Conservation (phyloP, 2,113 vertebrate species). For the Tetraodon nigroviridis region DNA sequence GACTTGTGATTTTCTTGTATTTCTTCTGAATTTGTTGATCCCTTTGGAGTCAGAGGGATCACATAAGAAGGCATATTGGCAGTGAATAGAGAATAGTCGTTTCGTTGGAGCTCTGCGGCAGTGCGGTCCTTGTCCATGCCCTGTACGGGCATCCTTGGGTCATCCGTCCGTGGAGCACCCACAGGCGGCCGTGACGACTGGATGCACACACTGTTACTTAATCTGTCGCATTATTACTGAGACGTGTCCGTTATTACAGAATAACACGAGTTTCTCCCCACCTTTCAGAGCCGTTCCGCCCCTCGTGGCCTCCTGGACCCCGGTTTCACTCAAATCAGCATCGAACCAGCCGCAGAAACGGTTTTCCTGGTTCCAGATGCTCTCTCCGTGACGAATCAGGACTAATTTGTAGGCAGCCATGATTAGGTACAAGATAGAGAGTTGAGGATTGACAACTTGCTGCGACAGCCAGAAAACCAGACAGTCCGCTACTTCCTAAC, state of each 20-base stretch:
- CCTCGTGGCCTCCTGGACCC: conserved; percentile 81
- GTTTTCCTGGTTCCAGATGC: conserved; percentile 93
- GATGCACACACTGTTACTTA: conserved; percentile 28
- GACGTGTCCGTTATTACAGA: background rate
- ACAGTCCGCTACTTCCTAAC: conserved; percentile 6
- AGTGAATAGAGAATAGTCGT: too few species aligned
- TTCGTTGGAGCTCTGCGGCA: too few species aligned
- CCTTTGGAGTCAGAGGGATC: too few species aligned
- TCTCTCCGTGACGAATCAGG: conserved; percentile 90
- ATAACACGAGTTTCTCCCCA: conserved; percentile 2
- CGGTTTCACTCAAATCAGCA: conserved; percentile 87
- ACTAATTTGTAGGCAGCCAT: conserved; percentile 83
- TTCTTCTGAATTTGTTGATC: too few species aligned
- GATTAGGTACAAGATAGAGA: background rate
- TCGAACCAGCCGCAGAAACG: conserved; percentile 96
- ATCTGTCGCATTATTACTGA: background rate
- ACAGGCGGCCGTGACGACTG: background rate
- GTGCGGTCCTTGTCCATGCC: too few species aligned
- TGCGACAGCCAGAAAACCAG: background rate
- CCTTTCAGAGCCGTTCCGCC: conserved; percentile 84
- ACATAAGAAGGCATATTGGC: too few species aligned
- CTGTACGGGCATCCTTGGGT: background rate
- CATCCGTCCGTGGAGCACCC: background rate
- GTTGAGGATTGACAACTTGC: accelerated
- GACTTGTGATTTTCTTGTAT: too few species aligned